These are phyloP conservation scores for Vimba vimba DNA, from an alignment of 2,113 vertebrate species.

Conservation along the genomic window DNA sequence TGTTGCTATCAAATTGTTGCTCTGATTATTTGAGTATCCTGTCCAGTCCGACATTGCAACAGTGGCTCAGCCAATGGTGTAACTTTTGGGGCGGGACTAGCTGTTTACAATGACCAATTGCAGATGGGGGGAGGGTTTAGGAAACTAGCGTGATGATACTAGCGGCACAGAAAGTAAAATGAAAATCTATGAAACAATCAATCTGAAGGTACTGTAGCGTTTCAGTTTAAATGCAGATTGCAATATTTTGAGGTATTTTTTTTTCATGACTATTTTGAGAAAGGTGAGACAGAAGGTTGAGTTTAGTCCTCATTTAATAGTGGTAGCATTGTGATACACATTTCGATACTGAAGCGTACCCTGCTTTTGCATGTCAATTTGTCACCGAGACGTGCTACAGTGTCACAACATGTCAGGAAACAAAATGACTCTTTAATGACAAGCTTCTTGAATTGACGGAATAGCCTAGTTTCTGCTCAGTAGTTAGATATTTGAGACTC, in stretches of 20 bases:
- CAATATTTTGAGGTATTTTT: not conserved
- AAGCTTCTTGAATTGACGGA: not conserved
- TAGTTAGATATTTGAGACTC: not conserved
- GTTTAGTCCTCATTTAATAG: not conserved
- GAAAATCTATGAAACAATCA: not conserved
- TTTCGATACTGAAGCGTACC: not conserved
- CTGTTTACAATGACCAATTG: not conserved
- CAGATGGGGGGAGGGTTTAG: not conserved
- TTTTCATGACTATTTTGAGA: not conserved
- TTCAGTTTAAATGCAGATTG: not conserved
- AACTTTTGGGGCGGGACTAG: not conserved
- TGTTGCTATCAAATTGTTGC: not conserved
- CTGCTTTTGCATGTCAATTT: not conserved
- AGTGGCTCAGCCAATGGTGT: not conserved
- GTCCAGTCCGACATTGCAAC: not conserved
- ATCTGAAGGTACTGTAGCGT: not conserved
- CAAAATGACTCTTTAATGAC: constrained; percentile 5
- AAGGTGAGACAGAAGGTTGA: not conserved
- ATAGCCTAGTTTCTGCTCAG: constrained; percentile 3
- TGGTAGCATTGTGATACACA: not conserved
- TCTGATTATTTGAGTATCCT: not conserved
- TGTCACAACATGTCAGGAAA: constrained; percentile 22
- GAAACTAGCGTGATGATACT: not conserved
- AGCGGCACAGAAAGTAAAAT: no score
- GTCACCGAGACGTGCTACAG: not conserved